Base-by-base conservation (phyloP, 1,140 invertebrate genomes). In the Drosophila micromelanica region DNA sequence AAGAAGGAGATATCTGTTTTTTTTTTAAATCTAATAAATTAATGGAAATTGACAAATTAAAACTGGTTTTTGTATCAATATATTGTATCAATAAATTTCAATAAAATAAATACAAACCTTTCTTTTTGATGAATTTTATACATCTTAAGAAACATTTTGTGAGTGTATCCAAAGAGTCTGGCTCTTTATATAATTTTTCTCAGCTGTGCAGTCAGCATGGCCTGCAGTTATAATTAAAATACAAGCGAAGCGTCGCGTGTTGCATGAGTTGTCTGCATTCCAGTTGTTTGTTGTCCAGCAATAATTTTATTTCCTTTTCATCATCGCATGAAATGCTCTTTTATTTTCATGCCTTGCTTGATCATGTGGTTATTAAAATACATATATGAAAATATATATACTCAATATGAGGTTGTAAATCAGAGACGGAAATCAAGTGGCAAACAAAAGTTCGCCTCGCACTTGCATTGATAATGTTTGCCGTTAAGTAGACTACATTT, bases 201-300 rank as follows among this genome's bases (percentile, higher is more conserved):
- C 60, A 35, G 55, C 55, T 80, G 55, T 35, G 32, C 32, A n/a
- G n/a, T 55, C 38, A 23, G 42, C n/a, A n/a, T n/a, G 67, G 51
- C 74, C 78, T 52, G 60, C 74, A 54, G 74, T 49, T 70, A 64
- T 87, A 86, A 86, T 86, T 86, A 86, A 86, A 82, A 76, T 67
- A 73, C 65, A 75, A 75, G 40, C 54, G 63, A 59, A 48, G 46
- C 49, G 38, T 38, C 54, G 57, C 30, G 43, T 48, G 32, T 38
- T 45, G 42, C 48, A 61, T 6, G n/a, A 5, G n/a, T 9, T 23
- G 13, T 9, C 7, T 6, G 3, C 17, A 37, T 30, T 67, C 32
- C 54, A 72, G 40, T 38, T 65, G 67, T 69, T 82, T 48, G 48
- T 38, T 61, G 62, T 40, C 54, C 62, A 64, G 64, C 68, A 61